phyloP scores from a whole-genome alignment of 2,888 invertebrate genomes.

The Gisinianus flammeolus region DNA sequence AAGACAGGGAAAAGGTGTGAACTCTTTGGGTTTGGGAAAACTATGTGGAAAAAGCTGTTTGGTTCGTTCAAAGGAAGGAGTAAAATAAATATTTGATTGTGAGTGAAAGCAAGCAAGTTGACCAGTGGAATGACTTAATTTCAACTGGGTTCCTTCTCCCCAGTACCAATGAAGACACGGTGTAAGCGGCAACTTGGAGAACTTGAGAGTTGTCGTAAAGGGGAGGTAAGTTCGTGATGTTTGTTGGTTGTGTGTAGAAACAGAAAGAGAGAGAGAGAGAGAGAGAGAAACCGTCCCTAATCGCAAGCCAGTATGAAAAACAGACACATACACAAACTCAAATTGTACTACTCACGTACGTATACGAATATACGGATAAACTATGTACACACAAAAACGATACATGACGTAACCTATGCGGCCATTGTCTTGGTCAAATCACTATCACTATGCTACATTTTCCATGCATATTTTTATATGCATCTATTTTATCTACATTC shows the following conservation, averaged over 20 bases:
- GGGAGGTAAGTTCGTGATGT: slow-evolving; percentile 32
- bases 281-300: slow-evolving; percentile 9
- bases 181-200: not conserved
- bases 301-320: not conserved
- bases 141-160: slow-evolving; percentile 34
- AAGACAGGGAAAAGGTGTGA: not conserved
- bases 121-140: slow-evolving; percentile 39
- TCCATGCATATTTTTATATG: no score
- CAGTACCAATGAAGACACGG: not conserved
- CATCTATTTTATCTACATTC: not conserved
- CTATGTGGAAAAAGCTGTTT: not conserved
- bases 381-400: not conserved
- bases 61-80: slow-evolving; percentile 8
- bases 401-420: not conserved
- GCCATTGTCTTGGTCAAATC: slow-evolving; percentile 10
- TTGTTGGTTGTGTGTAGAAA: not conserved
- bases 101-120: slow-evolving; percentile 39
- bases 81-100: not conserved
- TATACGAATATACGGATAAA: not conserved
- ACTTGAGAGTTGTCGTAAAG: slow-evolving; percentile 25
- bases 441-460: no score
- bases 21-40: not conserved
- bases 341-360: not conserved
- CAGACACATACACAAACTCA: not conserved
- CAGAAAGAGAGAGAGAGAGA: not conserved